Conservation (phyloP, 2,113 vertebrate species). For the Chaetorhynchus papuensis region DNA sequence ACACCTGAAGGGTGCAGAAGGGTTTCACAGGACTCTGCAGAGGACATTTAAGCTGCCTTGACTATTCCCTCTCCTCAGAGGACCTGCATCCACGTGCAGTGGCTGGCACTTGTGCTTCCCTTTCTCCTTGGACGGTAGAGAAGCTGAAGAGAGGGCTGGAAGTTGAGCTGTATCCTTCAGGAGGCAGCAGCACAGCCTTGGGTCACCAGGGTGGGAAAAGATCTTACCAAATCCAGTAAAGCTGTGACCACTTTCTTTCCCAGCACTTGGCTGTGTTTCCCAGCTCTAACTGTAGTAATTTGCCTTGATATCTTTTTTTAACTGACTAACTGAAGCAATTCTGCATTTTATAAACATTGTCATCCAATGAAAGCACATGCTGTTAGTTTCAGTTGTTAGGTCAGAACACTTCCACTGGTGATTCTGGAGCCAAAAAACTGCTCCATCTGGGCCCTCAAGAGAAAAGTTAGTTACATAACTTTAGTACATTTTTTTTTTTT, state of each 20-base stretch:
- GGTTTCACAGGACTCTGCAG: background rate
- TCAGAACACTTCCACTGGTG: background rate
- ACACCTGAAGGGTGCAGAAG: fast-evolving
- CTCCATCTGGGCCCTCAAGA: background rate
- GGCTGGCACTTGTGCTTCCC: background rate
- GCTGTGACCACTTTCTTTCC: background rate
- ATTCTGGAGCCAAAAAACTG: background rate
- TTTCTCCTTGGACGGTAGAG: background rate
- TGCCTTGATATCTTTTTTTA: background rate
- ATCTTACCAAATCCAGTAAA: background rate
- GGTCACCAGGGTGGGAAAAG: background rate
- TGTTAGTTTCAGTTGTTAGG: background rate
- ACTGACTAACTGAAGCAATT: background rate
- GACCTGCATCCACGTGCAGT: fast-evolving
- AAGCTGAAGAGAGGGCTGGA: background rate
- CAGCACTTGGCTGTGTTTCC: background rate
- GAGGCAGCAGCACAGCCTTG: background rate
- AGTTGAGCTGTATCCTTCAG: background rate
- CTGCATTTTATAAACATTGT: background rate
- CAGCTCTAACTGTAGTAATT: background rate
- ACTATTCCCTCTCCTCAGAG: fast-evolving
- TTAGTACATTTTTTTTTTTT: background rate
- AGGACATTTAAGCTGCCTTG: background rate
- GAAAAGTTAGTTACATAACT: background rate
- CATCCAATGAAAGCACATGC: background rate